Conservation (phyloP, 2,797 vertebrate genomes). For the Siniperca scherzeri region DNA sequence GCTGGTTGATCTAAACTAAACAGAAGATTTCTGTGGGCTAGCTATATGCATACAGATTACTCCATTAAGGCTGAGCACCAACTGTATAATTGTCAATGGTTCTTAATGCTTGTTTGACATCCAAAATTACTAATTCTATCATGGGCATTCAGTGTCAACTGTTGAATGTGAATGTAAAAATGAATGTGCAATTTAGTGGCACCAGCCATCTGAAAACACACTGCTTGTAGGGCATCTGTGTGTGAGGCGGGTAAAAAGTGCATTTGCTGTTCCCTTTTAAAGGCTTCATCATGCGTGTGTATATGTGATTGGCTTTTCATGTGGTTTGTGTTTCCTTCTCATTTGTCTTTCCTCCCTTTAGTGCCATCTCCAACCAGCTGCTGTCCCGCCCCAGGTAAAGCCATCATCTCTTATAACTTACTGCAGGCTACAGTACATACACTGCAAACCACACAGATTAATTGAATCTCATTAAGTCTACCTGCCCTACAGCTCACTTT, state of each 20-base stretch:
- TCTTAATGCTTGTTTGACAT: conserved; percentile 12
- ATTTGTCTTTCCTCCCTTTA: conserved; percentile 77
- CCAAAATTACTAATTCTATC: not conserved
- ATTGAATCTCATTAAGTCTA: conserved; percentile 1
- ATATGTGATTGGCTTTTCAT: conserved; percentile 58
- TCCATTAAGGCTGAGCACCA: not conserved
- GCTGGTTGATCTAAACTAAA: conserved; percentile 1
- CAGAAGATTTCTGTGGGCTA: not conserved
- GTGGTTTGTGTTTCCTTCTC: conserved; percentile 66
- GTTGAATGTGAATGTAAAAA: no score
- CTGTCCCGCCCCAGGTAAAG: conserved; percentile 79
- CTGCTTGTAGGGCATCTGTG: not conserved
- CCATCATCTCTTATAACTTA: conserved; percentile 32
- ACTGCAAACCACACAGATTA: conserved; percentile 32
- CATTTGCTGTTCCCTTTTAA: conserved; percentile 12
- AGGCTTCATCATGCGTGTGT: conserved; percentile 10
- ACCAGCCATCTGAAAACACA: not conserved
- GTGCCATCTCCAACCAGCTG: conserved; percentile 78
- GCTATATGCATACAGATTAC: not conserved
- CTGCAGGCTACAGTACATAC: conserved; percentile 4
- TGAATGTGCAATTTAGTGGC: not conserved
- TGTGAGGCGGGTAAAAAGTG: conserved; percentile 15
- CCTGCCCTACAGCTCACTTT: conserved; percentile 20
- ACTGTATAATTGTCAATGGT: not conserved
- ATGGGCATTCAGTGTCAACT: not conserved